Evolutionary conservation across 1,140 invertebrate species (phyloP).

Genomic region (Cherax destructor): DNA sequence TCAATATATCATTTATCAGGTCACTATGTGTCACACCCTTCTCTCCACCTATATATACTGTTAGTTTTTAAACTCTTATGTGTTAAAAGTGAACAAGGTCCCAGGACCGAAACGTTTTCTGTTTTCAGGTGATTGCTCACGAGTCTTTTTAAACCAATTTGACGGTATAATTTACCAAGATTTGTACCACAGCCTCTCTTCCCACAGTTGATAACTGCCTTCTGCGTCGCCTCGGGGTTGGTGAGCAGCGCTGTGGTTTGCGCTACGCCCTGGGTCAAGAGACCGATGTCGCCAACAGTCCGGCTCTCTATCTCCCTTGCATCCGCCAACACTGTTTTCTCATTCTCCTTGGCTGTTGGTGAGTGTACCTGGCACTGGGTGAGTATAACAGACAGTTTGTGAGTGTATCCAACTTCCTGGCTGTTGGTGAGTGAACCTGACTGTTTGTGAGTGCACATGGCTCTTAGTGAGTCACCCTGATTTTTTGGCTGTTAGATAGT

Average conservation of each 20-base stretch:
- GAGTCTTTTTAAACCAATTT: no score
- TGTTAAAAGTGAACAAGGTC: no score
- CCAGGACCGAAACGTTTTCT: no score
- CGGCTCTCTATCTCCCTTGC: slow-evolving; percentile 44
- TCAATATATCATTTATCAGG: no score
- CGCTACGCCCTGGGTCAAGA: slow-evolving; percentile 39
- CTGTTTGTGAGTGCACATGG: no score
- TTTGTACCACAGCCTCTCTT: background rate
- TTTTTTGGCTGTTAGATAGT: no score
- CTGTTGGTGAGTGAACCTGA: background rate
- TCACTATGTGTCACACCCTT: no score
- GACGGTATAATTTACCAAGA: no score
- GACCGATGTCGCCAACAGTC: slow-evolving; percentile 48
- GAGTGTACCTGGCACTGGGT: background rate
- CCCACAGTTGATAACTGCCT: slow-evolving; percentile 34
- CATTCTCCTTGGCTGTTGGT: slow-evolving; percentile 25
- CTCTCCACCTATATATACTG: no score
- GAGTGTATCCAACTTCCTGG: background rate
- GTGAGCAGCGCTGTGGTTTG: slow-evolving; percentile 48
- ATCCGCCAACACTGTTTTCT: slow-evolving; percentile 51
- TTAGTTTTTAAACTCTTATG: no score
- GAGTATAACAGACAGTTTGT: background rate
- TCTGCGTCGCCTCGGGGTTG: slow-evolving; percentile 38
- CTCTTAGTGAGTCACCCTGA: no score
- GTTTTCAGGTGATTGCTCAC: no score